A percentile compares a stretch with the other conserved stretches of the same genome.
Conservation (phyloP, 2,113 vertebrate species). For the Notiomystis cincta region DNA sequence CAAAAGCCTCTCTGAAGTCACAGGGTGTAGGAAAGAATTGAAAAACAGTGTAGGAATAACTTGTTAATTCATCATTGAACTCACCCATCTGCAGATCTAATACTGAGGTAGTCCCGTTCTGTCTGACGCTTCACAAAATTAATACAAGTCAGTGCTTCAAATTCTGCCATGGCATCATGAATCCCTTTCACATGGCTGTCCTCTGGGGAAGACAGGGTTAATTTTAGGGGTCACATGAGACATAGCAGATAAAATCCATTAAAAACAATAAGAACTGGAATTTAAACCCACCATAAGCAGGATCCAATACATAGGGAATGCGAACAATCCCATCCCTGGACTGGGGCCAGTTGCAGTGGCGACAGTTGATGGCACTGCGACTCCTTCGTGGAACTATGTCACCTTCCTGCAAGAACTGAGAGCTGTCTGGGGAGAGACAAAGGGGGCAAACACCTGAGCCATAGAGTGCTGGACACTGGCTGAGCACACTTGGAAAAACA, state of each 20-base stretch:
- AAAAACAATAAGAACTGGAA: rapidly evolving
- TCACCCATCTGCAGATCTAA: slow-evolving; percentile 47
- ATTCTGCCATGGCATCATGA: slow-evolving; percentile 60
- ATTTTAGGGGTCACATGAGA: neutral
- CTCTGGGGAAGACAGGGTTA: slow-evolving; percentile 1
- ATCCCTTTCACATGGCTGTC: neutral
- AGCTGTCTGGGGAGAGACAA: slow-evolving; percentile 5
- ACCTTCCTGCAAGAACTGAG: slow-evolving; percentile 62
- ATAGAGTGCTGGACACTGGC: neutral
- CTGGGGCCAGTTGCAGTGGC: slow-evolving; percentile 79
- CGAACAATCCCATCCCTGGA: slow-evolving; percentile 79
- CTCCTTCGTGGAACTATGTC: slow-evolving; percentile 72
- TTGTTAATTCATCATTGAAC: neutral
- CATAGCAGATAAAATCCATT: neutral
- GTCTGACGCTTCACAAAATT: slow-evolving; percentile 31
- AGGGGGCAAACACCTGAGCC: neutral
- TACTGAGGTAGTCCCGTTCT: slow-evolving; percentile 50
- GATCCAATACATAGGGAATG: slow-evolving; percentile 77
- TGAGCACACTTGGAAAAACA: neutral
- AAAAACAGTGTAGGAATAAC: neutral
- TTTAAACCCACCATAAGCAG: slow-evolving; percentile 73
- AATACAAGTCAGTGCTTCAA: slow-evolving; percentile 57
- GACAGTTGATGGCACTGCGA: slow-evolving; percentile 78
- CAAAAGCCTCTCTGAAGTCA: neutral
- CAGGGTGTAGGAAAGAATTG: neutral